Conservation (phyloP, 92 coral and sea anemone genomes). For the Epizoanthus stellaris region DNA sequence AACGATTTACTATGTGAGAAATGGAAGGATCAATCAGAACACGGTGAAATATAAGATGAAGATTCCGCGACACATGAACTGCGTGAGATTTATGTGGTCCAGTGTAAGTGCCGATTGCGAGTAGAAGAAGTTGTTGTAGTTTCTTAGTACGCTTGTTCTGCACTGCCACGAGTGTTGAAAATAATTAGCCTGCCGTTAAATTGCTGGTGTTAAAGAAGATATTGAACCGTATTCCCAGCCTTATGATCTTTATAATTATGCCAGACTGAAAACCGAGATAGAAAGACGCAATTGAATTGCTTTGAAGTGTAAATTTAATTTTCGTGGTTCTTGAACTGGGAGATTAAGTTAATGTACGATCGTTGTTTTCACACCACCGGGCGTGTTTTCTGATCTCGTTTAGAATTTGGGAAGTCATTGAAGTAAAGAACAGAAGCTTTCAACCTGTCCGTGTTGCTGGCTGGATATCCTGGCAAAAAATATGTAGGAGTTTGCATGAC, state of each 20-base stretch:
- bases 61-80: slow-evolving; percentile 76
- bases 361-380: slow-evolving; percentile 10
- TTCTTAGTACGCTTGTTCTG: no score
- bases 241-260: background rate
- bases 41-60: slow-evolving; percentile 79
- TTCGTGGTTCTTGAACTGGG: background rate
- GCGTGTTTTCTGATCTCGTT: background rate
- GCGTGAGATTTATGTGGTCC: slow-evolving; percentile 86
- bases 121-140: no score
- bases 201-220: background rate
- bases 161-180: background rate
- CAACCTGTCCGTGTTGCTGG: background rate
- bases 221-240: background rate
- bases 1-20: slow-evolving; percentile 76
- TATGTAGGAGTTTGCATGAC: slow-evolving; percentile 11
- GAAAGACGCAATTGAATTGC: background rate
- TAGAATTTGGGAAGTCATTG: background rate
- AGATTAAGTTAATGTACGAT: slow-evolving; percentile 11
- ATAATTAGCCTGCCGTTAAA: background rate
- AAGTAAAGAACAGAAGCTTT: background rate
- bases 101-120: no score
- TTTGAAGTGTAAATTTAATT: slow-evolving; percentile 3
- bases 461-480: background rate
- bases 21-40: slow-evolving; percentile 73
- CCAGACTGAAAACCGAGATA: background rate